Base-by-base conservation (phyloP, 2,888 invertebrate genomes). In the Nemapogon koenigi region DNA sequence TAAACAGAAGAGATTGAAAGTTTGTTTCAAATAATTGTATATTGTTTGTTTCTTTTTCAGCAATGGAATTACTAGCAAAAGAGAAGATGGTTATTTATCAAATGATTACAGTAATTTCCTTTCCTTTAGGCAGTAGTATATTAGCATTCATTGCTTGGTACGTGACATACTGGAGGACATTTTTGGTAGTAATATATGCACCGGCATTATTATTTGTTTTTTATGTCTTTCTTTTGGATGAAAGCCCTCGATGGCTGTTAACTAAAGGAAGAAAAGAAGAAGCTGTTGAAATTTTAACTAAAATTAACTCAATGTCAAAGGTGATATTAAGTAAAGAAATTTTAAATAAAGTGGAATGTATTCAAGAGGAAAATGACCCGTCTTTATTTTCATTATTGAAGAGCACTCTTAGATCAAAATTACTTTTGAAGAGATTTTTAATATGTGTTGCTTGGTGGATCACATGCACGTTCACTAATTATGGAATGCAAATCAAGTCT, bases 181-280 rank as follows among this genome's bases (percentile, higher is more conserved):
- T 85, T 16, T 69, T 90, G 10, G 69, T 85, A 44, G 79, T 84
- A 2, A 65, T 88, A 8, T 91, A 91, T 50, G 63, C 81, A 0
- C 91, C 91, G 0, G 83, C 86, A 0, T 55, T 90, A 6, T 56
- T 89, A 0, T 83, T 89, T 43, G 54, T 90, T 32, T 58, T 81
- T 3, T 88, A 88, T 50, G 78, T 83, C 30, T 87, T 84, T 76
- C 49, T 86, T 1, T 63, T 88, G 26, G 88, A 89, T 3, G 90
- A 90, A 62, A 89, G 89, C 36, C 82, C 89, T n/a, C 78, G 91
- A 52, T 92, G 92, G 92, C 72, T 91, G 3, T 62, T 90, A n/a
- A 85, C 85, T 14, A 86, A 86, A 56, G 85, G 86, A 3, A 80
- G 82, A 43, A 81, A 82, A 41, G 81, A 85, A 1, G 73, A 86